phyloP scores from a whole-genome alignment of 2,113 vertebrate genomes.

The Chaetodon auriga region DNA sequence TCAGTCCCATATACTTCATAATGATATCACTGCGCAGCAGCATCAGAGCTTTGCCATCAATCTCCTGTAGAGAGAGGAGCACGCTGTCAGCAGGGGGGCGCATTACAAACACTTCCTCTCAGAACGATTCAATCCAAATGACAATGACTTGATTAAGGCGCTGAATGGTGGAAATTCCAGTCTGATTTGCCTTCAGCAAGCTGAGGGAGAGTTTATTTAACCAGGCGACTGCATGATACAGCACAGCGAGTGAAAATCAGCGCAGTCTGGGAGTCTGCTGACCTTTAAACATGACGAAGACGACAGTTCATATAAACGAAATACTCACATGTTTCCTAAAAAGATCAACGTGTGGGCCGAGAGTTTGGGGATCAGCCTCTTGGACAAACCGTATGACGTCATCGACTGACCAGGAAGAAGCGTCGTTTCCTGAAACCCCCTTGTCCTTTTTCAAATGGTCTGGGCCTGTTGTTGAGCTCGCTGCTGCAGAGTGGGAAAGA shows the following conservation, averaged over 20 bases:
- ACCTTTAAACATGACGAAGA: background rate
- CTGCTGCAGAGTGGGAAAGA: slow-evolving; percentile 78
- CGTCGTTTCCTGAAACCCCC: slow-evolving; percentile 81
- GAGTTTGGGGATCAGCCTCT: slow-evolving; percentile 91
- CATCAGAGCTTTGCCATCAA: slow-evolving; percentile 94
- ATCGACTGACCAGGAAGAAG: slow-evolving; percentile 93
- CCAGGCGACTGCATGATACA: background rate
- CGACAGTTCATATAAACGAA: background rate
- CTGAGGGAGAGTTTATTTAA: background rate
- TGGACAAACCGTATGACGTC: slow-evolving; percentile 95
- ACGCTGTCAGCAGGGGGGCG: slow-evolving; percentile 4
- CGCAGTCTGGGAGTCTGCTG: background rate
- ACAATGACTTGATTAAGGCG: background rate
- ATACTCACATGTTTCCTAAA: slow-evolving; percentile 94
- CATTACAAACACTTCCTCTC: slow-evolving; percentile 16
- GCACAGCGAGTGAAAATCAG: background rate
- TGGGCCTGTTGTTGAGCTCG: slow-evolving; percentile 92
- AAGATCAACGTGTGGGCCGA: slow-evolving; percentile 92
- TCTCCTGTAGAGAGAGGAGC: slow-evolving; percentile 87
- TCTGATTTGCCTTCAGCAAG: background rate
- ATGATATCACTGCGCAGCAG: slow-evolving; percentile 93
- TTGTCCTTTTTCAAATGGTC: slow-evolving; percentile 89
- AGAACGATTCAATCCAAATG: background rate
- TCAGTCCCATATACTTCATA: slow-evolving; percentile 97
- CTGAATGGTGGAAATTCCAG: background rate